Evolutionary conservation across 2,113 vertebrate genomes (phyloP).

Genomic region (Actinemys pallida): DNA sequence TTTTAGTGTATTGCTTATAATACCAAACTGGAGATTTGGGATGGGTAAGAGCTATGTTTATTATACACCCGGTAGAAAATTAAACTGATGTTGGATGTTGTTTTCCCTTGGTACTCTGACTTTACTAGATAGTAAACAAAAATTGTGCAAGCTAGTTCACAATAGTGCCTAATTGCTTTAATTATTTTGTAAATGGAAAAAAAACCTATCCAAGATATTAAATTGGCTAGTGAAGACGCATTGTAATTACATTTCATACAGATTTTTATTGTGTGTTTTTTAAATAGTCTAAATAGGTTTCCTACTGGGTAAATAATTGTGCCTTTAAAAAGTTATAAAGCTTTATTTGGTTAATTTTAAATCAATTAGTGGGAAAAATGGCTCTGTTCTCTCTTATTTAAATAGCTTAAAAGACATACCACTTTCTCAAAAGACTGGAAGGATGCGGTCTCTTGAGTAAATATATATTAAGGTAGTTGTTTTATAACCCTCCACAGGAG

Average conservation of each 20-base stretch:
- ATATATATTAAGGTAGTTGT: background rate
- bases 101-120: background rate
- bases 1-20: background rate
- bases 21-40: background rate
- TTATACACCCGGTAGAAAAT: background rate
- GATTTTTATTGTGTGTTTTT: background rate
- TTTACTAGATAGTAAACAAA: background rate
- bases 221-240: background rate
- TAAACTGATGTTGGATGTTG: background rate
- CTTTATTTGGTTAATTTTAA: slow-evolving; percentile 13
- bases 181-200: background rate
- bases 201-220: rapidly evolving
- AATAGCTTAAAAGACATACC: slow-evolving; percentile 10
- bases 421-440: background rate
- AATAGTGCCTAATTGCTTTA: background rate
- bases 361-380: slow-evolving; percentile 12
- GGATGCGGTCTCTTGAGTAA: background rate
- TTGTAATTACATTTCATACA: background rate
- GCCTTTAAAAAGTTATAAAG: background rate
- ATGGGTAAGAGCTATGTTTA: background rate
- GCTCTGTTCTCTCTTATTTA: background rate
- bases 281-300: background rate
- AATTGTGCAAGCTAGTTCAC: background rate
- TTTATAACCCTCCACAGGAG: background rate
- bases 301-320: background rate